Conservation (phyloP, 2,797 vertebrate genomes). For the Muraenolepis orangiensis region DNA sequence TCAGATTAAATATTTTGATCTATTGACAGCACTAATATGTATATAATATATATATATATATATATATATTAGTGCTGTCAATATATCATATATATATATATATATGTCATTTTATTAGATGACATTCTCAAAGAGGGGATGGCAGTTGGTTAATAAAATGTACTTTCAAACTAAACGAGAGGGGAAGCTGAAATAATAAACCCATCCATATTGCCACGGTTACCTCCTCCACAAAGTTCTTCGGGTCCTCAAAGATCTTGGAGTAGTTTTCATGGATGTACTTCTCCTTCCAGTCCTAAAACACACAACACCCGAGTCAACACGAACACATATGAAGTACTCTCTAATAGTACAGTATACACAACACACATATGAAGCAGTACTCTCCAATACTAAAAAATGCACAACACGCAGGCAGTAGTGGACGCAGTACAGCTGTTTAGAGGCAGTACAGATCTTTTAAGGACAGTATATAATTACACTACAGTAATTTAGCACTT, state of each 20-base stretch:
- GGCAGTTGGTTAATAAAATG: not conserved
- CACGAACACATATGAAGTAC: not conserved
- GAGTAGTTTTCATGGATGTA: slow-evolving; percentile 84
- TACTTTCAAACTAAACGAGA: too few species aligned
- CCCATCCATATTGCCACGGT: not conserved
- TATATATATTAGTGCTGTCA: too few species aligned
- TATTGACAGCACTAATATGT: too few species aligned
- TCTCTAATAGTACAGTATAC: not conserved
- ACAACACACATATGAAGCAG: not conserved
- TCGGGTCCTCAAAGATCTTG: slow-evolving; percentile 75
- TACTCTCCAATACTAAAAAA: too few species aligned
- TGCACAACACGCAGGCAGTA: too few species aligned
- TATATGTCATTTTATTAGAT: not conserved
- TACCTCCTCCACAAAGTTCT: slow-evolving; percentile 76
- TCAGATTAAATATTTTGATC: too few species aligned
- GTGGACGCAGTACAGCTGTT: too few species aligned
- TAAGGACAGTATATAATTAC: not conserved
- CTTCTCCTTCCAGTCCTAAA: slow-evolving; percentile 87
- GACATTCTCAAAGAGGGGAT: not conserved
- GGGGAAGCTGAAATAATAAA: not conserved
- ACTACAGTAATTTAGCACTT: too few species aligned
- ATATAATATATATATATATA: too few species aligned
- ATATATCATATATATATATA: not conserved
- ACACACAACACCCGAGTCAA: too few species aligned
- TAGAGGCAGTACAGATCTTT: too few species aligned